phyloP scores from a whole-genome alignment of 1,140 invertebrate species.

The Tenebrio molitor region DNA sequence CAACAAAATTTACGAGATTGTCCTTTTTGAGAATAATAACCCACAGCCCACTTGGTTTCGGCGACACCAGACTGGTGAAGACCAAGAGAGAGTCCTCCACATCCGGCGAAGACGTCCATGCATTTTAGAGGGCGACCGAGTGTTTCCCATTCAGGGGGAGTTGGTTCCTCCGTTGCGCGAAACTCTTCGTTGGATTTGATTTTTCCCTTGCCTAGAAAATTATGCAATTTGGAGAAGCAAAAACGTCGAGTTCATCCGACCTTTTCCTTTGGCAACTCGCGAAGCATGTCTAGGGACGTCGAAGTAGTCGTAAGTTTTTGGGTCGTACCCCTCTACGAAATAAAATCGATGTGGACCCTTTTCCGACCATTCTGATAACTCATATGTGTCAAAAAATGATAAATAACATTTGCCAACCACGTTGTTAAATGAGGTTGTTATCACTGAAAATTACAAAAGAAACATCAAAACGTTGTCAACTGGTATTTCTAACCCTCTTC shows the following conservation, averaged over 20 bases:
- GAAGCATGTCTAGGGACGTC: slow-evolving; percentile 75
- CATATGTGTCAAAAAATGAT: slow-evolving; percentile 71
- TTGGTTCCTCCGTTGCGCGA: too few relatives aligned
- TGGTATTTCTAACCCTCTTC: slow-evolving; percentile 72
- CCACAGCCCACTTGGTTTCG: slow-evolving; percentile 79
- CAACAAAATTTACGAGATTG: slow-evolving; percentile 11
- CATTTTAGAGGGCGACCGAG: slow-evolving; percentile 72
- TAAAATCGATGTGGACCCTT: slow-evolving; percentile 82
- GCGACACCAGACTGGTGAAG: slow-evolving; percentile 80
- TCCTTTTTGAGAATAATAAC: not conserved
- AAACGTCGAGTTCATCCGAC: slow-evolving; percentile 78
- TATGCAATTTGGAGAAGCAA: slow-evolving; percentile 61
- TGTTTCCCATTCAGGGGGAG: slow-evolving; percentile 62
- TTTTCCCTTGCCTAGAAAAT: too few relatives aligned
- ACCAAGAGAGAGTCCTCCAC: slow-evolving; percentile 83
- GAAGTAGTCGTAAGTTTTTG: slow-evolving; percentile 70
- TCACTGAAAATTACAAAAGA: slow-evolving; percentile 68
- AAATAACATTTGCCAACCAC: slow-evolving; percentile 77
- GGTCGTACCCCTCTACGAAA: slow-evolving; percentile 80
- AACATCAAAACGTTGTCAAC: too few relatives aligned
- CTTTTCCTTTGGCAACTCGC: slow-evolving; percentile 69
- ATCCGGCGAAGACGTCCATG: slow-evolving; percentile 92
- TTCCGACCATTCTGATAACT: slow-evolving; percentile 72
- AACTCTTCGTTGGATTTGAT: too few relatives aligned
- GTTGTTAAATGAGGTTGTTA: slow-evolving; percentile 68